A percentile compares a stretch with the other conserved stretches of the same genome.
Conservation (phyloP, 2,888 invertebrate species). For the Pandemis cinnamomeana region DNA sequence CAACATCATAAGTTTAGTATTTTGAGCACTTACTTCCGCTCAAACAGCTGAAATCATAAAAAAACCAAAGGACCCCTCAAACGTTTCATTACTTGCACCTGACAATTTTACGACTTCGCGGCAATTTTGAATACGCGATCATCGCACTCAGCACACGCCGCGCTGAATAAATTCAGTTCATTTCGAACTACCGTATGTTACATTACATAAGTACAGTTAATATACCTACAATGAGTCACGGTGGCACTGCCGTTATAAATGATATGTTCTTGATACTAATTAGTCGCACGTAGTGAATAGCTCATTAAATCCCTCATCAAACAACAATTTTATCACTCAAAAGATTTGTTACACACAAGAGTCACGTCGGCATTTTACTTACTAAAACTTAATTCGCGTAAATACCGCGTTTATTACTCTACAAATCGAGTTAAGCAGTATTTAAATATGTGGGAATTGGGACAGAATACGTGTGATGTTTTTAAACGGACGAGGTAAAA, state of each 20-base stretch:
- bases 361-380: conserved; percentile 62
- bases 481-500: conserved; percentile 28
- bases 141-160: neutral
- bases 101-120: neutral
- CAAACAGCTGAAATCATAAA: too few species aligned
- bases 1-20: too few species aligned
- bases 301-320: conserved; percentile 49
- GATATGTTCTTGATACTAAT: conserved; percentile 21
- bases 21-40: too few species aligned
- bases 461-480: conserved; percentile 44
- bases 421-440: conserved; percentile 53
- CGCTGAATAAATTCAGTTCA: neutral
- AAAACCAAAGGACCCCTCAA: too few species aligned
- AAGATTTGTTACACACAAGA: conserved; percentile 48
- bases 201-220: neutral
- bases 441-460: conserved; percentile 55
- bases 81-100: neutral
- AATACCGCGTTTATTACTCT: conserved; percentile 53
- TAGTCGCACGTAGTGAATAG: conserved; percentile 20
- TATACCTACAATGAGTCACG: conserved; percentile 22
- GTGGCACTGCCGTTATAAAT: conserved; percentile 17
- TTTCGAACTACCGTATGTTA: neutral
- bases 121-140: too few species aligned
- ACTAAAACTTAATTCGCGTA: conserved; percentile 53
- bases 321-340: conserved; percentile 54